Conservation (phyloP, 1,140 invertebrate species). For the Drosophila littoralis region DNA sequence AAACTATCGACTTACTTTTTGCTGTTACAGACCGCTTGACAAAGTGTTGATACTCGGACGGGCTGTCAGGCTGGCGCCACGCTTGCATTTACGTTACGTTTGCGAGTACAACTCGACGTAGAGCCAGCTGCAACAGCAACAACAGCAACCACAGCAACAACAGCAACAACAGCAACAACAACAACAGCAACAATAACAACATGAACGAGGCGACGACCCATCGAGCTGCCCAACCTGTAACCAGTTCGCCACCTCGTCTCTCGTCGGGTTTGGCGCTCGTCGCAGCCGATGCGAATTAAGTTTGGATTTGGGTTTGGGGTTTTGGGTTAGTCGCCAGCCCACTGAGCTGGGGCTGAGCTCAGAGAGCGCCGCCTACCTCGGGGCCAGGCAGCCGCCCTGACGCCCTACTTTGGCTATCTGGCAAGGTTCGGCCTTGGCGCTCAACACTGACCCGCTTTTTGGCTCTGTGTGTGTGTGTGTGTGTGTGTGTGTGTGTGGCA, state of each 20-base stretch:
- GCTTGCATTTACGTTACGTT: slow-evolving; percentile 42
- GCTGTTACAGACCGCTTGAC: slow-evolving; percentile 1
- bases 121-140: slow-evolving; percentile 29
- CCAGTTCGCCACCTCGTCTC: slow-evolving; percentile 50
- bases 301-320: slow-evolving; percentile 47
- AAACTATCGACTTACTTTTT: not conserved
- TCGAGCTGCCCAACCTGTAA: slow-evolving; percentile 40
- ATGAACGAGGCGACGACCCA: slow-evolving; percentile 26
- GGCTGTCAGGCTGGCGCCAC: slow-evolving; percentile 26
- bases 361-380: slow-evolving; percentile 22
- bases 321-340: slow-evolving; percentile 37
- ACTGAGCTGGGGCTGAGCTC: not conserved
- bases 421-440: slow-evolving; percentile 80
- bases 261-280: slow-evolving; percentile 11
- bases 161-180: not conserved
- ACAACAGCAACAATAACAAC: slow-evolving; percentile 14
- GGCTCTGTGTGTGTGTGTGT: slow-evolving; percentile 9
- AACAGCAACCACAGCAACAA: slow-evolving; percentile 1
- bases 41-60: slow-evolving; percentile 1
- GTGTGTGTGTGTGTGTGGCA: slow-evolving; percentile 13
- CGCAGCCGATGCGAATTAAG: slow-evolving; percentile 49
- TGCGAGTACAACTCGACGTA: slow-evolving; percentile 41
- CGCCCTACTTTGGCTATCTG: slow-evolving; percentile 69
- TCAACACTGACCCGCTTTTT: slow-evolving; percentile 80
- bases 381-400: slow-evolving; percentile 66